Conservation (phyloP, 2,113 vertebrate species). For the Thalassarche chlororhynchos region DNA sequence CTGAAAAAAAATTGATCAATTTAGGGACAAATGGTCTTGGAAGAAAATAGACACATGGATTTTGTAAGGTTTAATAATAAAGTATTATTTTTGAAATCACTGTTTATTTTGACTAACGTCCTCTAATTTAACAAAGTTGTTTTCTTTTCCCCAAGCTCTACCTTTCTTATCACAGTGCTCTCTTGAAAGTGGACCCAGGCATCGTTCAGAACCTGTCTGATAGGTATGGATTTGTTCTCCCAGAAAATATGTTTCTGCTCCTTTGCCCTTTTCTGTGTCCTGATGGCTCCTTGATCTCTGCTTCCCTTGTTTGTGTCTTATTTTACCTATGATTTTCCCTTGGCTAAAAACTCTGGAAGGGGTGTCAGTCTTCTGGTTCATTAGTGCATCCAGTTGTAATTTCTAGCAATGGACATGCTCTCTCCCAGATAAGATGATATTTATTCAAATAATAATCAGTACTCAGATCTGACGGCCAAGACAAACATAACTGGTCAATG, state of each 20-base stretch:
- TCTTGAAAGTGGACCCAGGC: background rate
- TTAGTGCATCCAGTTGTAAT: background rate
- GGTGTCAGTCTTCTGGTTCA: background rate
- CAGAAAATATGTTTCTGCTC: background rate
- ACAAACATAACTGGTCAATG: background rate
- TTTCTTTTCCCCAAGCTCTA: background rate
- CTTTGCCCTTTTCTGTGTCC: background rate
- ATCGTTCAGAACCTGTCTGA: background rate
- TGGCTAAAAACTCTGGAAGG: background rate
- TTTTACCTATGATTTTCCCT: background rate
- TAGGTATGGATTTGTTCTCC: background rate
- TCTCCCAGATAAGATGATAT: background rate
- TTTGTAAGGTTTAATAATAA: background rate
- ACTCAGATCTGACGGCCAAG: background rate
- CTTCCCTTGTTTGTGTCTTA: background rate
- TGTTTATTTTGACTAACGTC: background rate
- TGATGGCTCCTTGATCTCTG: background rate
- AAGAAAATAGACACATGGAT: background rate
- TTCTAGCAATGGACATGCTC: background rate
- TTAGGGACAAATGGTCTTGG: background rate
- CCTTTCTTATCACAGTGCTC: background rate
- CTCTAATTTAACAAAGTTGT: background rate
- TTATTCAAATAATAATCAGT: background rate
- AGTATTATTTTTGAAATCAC: background rate
- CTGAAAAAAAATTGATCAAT: background rate